Conservation (phyloP, 2,113 vertebrate species). For the Thryonomys swinderianus region DNA sequence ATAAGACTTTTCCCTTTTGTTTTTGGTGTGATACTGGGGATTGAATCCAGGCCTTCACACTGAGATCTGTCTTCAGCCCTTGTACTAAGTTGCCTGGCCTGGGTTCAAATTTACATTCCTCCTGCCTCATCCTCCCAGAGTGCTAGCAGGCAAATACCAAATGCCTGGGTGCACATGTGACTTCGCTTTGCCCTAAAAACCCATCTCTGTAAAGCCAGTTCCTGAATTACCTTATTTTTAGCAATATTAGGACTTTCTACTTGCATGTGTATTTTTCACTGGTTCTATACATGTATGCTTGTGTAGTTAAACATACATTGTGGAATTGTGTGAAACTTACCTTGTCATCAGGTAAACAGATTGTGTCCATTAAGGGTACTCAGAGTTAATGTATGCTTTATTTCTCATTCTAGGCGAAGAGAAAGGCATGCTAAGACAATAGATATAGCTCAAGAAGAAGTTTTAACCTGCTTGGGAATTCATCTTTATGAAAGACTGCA, state of each 20-base stretch:
- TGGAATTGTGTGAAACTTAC: conserved; percentile 42
- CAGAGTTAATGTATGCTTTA: conserved; percentile 38
- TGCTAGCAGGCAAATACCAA: background rate
- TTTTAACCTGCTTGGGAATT: conserved; percentile 97
- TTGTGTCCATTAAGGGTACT: conserved; percentile 22
- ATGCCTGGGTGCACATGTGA: background rate
- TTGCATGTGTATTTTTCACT: conserved; percentile 65
- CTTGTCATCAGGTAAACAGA: background rate
- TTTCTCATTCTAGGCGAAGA: conserved; percentile 88
- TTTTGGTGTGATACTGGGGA: background rate
- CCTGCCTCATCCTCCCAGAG: background rate
- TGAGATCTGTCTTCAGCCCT: background rate
- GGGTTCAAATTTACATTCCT: background rate
- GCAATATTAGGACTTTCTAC: conserved; percentile 52
- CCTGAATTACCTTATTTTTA: conserved; percentile 78
- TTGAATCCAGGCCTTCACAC: background rate
- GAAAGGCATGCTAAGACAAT: conserved; percentile 99
- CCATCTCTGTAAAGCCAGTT: conserved; percentile 60
- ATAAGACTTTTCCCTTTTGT: background rate
- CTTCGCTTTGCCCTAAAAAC: background rate
- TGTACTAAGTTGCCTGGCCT: background rate
- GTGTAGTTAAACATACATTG: background rate
- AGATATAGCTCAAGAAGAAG: conserved; percentile 98
- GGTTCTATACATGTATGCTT: background rate
- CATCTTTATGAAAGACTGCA: conserved; percentile 97